Percentiles rank a stretch among this genome's conserved stretches.
These are phyloP conservation scores for Epinephelus moara DNA, from an alignment of 2,113 vertebrate genomes.

Conservation along the genomic window DNA sequence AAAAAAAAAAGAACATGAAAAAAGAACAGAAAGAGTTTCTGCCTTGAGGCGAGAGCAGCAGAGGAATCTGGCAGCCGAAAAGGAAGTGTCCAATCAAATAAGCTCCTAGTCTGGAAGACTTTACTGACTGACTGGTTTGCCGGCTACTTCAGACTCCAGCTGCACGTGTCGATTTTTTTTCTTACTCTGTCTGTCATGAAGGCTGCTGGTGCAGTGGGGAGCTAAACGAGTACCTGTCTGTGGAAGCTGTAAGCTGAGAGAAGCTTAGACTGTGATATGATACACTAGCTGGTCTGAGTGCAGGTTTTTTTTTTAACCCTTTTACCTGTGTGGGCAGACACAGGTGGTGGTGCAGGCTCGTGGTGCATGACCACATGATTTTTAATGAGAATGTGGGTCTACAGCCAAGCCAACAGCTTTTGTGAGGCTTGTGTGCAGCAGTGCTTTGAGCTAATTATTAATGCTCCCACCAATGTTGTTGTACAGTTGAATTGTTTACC, in stretches of 20 bases:
- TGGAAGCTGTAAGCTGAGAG: not conserved
- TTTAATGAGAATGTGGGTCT: not conserved
- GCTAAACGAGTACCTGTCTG: not conserved
- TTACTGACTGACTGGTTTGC: conserved; percentile 28
- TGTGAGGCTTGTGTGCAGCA: not conserved
- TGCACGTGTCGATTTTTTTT: not conserved
- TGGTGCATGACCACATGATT: not conserved
- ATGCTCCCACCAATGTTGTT: not conserved
- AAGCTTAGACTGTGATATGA: not conserved
- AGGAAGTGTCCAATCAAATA: conserved; percentile 51
- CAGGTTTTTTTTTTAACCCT: too few species aligned
- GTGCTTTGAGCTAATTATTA: not conserved
- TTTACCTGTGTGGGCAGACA: conserved; percentile 3
- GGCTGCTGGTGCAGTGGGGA: conserved; percentile 13
- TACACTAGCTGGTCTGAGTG: not conserved
- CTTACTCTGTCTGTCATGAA: conserved; percentile 6
- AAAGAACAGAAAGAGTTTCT: not conserved
- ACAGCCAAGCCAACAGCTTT: not conserved
- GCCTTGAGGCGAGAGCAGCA: conserved; percentile 37
- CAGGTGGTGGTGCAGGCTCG: not conserved
- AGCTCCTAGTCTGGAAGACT: conserved; percentile 7
- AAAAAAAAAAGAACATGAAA: conserved; percentile 3
- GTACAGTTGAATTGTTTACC: not conserved
- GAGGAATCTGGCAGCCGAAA: conserved; percentile 30
- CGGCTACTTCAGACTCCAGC: conserved; percentile 24